Conservation (phyloP, 2,113 vertebrate species). For the Conger conger region DNA sequence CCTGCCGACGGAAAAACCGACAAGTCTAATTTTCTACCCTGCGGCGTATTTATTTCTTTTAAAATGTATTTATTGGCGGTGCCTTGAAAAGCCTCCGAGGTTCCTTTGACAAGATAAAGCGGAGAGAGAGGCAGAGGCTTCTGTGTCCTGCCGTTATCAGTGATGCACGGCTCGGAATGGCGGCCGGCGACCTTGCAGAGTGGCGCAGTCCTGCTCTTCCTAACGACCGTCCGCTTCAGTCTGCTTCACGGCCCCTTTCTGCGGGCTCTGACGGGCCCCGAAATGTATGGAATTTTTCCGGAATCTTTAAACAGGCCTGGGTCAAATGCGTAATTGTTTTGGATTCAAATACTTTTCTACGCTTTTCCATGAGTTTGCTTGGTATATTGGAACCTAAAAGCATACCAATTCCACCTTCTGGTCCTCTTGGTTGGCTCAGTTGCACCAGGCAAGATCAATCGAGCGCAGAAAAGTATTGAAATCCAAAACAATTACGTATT, state of each 20-base stretch:
- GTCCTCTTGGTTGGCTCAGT: too few species aligned
- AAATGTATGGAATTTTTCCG: too few species aligned
- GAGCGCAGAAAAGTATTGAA: too few species aligned
- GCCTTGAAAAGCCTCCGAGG: background rate
- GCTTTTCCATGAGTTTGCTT: too few species aligned
- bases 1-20: background rate
- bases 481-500: too few species aligned
- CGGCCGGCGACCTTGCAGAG: background rate
- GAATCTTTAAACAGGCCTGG: too few species aligned
- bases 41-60: background rate
- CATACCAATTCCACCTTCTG: too few species aligned
- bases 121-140: background rate
- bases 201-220: background rate
- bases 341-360: too few species aligned
- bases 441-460: too few species aligned
- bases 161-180: background rate
- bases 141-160: background rate
- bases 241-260: background rate
- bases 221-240: background rate
- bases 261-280: too few species aligned
- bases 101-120: background rate
- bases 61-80: background rate
- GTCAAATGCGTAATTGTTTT: too few species aligned
- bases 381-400: too few species aligned
- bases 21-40: background rate